These are phyloP conservation scores for Thysanoteuthis rhombus DNA, from an alignment of 2,888 invertebrate species.

Conservation along the genomic window DNA sequence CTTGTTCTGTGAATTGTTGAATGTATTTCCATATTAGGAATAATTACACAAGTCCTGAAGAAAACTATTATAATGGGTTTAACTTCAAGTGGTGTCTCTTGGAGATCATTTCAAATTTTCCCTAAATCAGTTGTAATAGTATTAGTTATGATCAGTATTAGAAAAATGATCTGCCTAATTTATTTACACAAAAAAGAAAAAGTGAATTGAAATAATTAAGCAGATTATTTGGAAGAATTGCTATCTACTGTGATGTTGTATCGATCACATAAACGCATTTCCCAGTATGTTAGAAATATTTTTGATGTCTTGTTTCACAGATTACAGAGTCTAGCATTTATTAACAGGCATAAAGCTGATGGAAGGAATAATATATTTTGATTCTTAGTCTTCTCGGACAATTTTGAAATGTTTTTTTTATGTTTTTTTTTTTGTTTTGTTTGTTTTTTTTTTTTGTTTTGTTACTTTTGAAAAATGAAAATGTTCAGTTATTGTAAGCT, in stretches of 20 bases:
- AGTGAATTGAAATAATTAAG: too few species aligned
- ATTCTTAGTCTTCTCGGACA: too few species aligned
- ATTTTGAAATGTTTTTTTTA: too few species aligned
- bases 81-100: not conserved
- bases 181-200: not conserved
- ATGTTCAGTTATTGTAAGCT: too few species aligned
- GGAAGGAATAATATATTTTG: too few species aligned
- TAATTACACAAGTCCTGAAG: not conserved
- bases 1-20: not conserved
- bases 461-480: too few species aligned
- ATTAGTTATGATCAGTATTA: not conserved
- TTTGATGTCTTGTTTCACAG: too few species aligned
- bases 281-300: too few species aligned
- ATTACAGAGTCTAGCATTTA: not conserved
- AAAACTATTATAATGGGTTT: not conserved
- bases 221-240: too few species aligned
- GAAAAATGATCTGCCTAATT: not conserved
- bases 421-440: too few species aligned
- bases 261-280: not conserved
- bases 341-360: not conserved
- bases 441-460: too few species aligned
- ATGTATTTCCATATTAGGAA: not conserved
- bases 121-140: not conserved
- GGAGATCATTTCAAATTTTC: too few species aligned
- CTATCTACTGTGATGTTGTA: not conserved